A percentile compares a stretch with the other conserved stretches of the same genome.
Conservation (phyloP, 2,888 invertebrate genomes). For the Beris chalybata region DNA sequence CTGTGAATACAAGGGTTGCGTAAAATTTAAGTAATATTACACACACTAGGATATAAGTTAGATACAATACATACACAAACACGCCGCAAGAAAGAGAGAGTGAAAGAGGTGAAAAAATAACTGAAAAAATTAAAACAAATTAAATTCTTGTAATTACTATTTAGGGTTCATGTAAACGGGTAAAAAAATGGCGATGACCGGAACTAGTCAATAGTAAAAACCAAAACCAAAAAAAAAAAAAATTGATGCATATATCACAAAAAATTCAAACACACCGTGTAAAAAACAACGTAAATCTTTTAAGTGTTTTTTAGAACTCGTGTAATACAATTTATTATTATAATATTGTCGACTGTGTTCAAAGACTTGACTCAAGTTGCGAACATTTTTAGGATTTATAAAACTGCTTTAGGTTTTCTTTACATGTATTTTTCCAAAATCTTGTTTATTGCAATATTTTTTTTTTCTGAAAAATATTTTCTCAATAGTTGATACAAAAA, state of each 20-base stretch:
- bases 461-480: slow-evolving; percentile 14
- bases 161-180: slow-evolving; percentile 30
- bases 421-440: slow-evolving; percentile 18
- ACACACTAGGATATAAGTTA: slow-evolving; percentile 18
- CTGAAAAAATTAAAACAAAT: not conserved
- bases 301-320: slow-evolving; percentile 21
- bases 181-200: slow-evolving; percentile 7
- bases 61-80: slow-evolving; percentile 14
- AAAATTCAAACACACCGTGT: not conserved
- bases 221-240: no score
- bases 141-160: slow-evolving; percentile 23
- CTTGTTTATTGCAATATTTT: slow-evolving; percentile 7
- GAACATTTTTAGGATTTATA: slow-evolving; percentile 29
- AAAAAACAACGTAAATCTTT: not conserved
- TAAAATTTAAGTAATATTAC: not conserved
- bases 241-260: not conserved
- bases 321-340: slow-evolving; percentile 13
- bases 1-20: slow-evolving; percentile 2
- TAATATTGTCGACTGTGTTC: slow-evolving; percentile 28
- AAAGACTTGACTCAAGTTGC: slow-evolving; percentile 11
- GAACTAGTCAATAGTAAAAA: slow-evolving; percentile 13
- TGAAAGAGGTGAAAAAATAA: not conserved
- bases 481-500: slow-evolving; percentile 18
- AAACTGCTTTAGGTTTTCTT: slow-evolving; percentile 24
- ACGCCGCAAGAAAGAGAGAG: slow-evolving; percentile 5